phyloP scores from a whole-genome alignment of 2,888 invertebrate genomes.

The Electrophaes corylata region DNA sequence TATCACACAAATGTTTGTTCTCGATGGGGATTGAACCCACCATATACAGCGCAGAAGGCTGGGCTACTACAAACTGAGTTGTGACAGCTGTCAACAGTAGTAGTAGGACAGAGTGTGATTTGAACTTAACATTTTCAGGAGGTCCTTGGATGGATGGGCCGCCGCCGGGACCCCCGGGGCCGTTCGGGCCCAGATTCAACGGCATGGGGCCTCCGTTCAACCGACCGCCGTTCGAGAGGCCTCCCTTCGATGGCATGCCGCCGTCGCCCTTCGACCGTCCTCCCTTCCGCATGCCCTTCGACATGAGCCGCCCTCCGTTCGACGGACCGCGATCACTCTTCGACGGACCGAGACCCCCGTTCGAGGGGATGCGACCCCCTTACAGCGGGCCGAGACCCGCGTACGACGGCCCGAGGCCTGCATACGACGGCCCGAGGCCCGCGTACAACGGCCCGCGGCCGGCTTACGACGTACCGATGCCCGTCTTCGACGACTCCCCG shows the following conservation, averaged over 20 bases:
- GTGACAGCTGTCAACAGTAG: too few species aligned
- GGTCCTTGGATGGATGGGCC: constrained; percentile 78
- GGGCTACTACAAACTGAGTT: too few species aligned
- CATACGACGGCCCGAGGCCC: constrained; percentile 60
- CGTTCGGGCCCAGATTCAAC: constrained; percentile 74
- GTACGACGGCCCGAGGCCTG: constrained; percentile 58
- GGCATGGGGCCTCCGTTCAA: constrained; percentile 72
- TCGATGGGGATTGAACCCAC: too few species aligned
- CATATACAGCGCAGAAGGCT: too few species aligned
- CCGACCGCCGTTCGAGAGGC: constrained; percentile 45
- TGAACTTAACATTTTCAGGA: constrained; percentile 33
- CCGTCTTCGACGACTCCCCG: constrained; percentile 53
- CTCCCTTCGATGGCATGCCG: constrained; percentile 57
- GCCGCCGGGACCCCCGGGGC: constrained; percentile 57
- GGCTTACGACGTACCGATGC: constrained; percentile 52
- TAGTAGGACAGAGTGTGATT: constrained; percentile 8
- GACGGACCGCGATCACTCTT: constrained; percentile 53
- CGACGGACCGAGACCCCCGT: constrained; percentile 51
- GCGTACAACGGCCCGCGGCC: constrained; percentile 54
- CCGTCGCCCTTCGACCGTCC: constrained; percentile 57
- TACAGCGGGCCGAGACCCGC: constrained; percentile 58
- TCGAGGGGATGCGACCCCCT: constrained; percentile 54
- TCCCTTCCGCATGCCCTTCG: constrained; percentile 53
- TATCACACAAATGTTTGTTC: too few species aligned
- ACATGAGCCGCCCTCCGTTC: constrained; percentile 53